These are phyloP conservation scores for Cataglyphis cursor DNA, from an alignment of 2,888 invertebrate genomes.

Conservation along the genomic window DNA sequence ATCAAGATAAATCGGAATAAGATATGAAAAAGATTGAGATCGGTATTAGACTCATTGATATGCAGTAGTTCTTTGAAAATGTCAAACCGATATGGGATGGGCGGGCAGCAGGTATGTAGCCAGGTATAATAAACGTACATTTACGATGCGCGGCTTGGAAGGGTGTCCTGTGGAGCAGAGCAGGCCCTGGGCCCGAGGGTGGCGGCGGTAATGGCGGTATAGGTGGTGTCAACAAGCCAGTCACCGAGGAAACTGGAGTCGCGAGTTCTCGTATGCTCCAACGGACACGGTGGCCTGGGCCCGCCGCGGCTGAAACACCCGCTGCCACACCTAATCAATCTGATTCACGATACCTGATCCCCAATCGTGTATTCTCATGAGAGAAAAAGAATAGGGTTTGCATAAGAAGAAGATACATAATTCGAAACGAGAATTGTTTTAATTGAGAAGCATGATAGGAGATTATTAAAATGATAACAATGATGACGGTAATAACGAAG, in stretches of 20 bases:
- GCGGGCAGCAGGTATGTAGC: slow-evolving; percentile 69
- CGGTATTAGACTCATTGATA: not conserved
- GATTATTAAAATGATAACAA: not conserved
- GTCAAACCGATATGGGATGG: slow-evolving; percentile 55
- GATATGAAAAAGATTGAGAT: not conserved
- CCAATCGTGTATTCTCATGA: slow-evolving; percentile 26
- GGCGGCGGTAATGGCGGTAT: slow-evolving; percentile 83
- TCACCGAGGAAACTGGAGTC: slow-evolving; percentile 73
- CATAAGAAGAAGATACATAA: slow-evolving; percentile 36
- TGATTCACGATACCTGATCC: slow-evolving; percentile 52
- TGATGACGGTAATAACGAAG: not conserved
- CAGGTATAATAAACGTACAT: slow-evolving; percentile 80
- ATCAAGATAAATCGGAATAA: not conserved
- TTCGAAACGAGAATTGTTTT: not conserved
- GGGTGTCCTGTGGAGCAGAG: slow-evolving; percentile 83
- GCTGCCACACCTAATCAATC: slow-evolving; percentile 78
- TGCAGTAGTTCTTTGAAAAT: slow-evolving; percentile 51
- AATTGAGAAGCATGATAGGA: not conserved
- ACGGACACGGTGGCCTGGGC: slow-evolving; percentile 81
- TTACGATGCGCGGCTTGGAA: slow-evolving; percentile 81
- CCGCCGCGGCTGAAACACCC: slow-evolving; percentile 85
- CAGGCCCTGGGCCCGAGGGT: slow-evolving; percentile 82
- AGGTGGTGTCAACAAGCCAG: slow-evolving; percentile 78
- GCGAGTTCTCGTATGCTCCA: slow-evolving; percentile 84
- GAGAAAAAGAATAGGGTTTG: slow-evolving; percentile 35